Conservation (phyloP, 2,113 vertebrate species). For the Anguilla japonica region DNA sequence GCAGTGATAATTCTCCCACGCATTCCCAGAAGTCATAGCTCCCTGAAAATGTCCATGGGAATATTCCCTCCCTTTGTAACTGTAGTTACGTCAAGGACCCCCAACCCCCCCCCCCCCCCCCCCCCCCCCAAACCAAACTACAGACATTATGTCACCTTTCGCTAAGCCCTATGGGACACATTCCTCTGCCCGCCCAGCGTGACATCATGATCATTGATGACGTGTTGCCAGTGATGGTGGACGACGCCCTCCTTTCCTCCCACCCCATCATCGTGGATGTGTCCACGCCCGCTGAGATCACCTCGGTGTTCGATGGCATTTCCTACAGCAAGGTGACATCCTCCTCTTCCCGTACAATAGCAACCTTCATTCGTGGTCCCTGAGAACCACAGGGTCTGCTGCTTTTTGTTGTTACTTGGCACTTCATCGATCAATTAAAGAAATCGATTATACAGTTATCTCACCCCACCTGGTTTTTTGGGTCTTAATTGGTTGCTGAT, state of each 20-base stretch:
- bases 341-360: neutral
- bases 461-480: no score
- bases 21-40: no score
- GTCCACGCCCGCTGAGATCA: constrained; percentile 87
- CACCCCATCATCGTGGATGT: constrained; percentile 87
- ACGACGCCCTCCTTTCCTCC: constrained; percentile 88
- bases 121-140: neutral
- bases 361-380: neutral
- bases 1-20: no score
- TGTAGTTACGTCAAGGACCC: no score
- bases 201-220: constrained; percentile 87
- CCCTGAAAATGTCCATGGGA: no score
- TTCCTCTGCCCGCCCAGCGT: constrained; percentile 63
- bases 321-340: constrained; percentile 90
- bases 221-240: constrained; percentile 84
- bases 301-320: constrained; percentile 94
- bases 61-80: no score
- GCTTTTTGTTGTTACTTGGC: no score
- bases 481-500: no score
- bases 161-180: neutral
- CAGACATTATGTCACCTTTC: neutral
- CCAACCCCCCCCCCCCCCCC: neutral
- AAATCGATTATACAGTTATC: no score
- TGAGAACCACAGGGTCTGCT: no score
- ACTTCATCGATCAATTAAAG: no score